These are phyloP conservation scores for Drosophila rellima DNA, from an alignment of 2,888 invertebrate species.

Conservation along the genomic window DNA sequence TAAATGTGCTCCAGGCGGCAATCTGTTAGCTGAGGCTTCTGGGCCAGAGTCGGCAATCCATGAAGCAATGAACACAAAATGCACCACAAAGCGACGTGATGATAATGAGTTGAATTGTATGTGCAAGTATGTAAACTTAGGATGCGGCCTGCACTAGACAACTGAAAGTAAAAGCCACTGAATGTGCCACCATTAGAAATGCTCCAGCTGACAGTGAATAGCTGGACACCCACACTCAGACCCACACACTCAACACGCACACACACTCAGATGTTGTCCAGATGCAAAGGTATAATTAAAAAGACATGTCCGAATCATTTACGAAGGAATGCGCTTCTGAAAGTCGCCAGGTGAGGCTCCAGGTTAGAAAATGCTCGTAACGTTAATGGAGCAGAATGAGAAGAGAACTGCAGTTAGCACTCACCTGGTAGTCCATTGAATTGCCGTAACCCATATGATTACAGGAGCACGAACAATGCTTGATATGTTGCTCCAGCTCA, in stretches of 20 bases:
- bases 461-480: constrained; percentile 95
- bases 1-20: constrained; percentile 51
- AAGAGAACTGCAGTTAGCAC: constrained; percentile 32
- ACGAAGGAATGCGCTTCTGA: constrained; percentile 41
- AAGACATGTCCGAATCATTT: constrained; percentile 65
- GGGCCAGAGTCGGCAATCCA: constrained; percentile 34
- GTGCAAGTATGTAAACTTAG: constrained; percentile 42
- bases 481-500: constrained; percentile 95
- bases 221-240: constrained; percentile 26
- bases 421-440: constrained; percentile 95
- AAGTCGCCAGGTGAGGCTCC: constrained; percentile 9
- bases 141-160: constrained; percentile 26
- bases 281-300: constrained; percentile 50
- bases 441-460: constrained; percentile 97
- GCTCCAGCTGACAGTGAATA: constrained; percentile 31
- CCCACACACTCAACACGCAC: constrained; percentile 2
- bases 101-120: constrained; percentile 69
- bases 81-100: constrained; percentile 64
- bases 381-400: neutral
- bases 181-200: constrained; percentile 57
- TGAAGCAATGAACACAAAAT: constrained; percentile 53
- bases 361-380: constrained; percentile 9
- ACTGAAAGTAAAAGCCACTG: constrained; percentile 36
- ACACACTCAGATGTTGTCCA: constrained; percentile 14
- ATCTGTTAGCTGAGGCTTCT: constrained; percentile 35